phyloP scores from a whole-genome alignment of 2,797 vertebrate genomes.

The Lagocephalus sceleratus region DNA sequence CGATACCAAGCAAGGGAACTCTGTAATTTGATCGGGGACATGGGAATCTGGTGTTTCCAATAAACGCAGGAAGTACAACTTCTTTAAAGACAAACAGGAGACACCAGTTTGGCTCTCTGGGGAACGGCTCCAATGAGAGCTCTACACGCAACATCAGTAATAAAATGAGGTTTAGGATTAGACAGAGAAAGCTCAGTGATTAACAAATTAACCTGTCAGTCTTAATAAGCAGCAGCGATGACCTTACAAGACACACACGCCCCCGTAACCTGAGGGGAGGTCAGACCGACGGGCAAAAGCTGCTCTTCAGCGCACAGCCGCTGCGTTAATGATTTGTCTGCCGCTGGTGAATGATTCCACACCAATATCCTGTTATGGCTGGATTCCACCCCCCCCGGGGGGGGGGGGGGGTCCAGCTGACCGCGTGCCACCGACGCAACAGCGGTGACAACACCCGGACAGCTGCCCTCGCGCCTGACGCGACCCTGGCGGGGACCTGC shows the following conservation, averaged over 20 bases:
- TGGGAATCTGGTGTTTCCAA: slow-evolving; percentile 50
- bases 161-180: background rate
- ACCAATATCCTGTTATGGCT: slow-evolving; percentile 68
- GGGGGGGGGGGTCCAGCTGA: slow-evolving; percentile 52
- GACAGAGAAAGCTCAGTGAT: background rate
- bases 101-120: background rate
- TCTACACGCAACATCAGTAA: too few relatives aligned
- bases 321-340: slow-evolving; percentile 70
- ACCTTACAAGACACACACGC: slow-evolving; percentile 25
- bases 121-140: background rate
- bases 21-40: slow-evolving; percentile 48
- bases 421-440: slow-evolving; percentile 32
- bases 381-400: slow-evolving; percentile 39
- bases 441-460: slow-evolving; percentile 56
- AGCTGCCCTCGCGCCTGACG: slow-evolving; percentile 35
- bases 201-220: background rate
- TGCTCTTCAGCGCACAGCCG: slow-evolving; percentile 42
- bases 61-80: slow-evolving; percentile 12
- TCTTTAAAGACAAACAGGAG: slow-evolving; percentile 5
- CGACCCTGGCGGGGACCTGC: slow-evolving; percentile 50
- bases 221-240: slow-evolving; percentile 4
- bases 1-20: slow-evolving; percentile 28
- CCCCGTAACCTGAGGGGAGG: slow-evolving; percentile 40
- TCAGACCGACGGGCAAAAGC: slow-evolving; percentile 38
- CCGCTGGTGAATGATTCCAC: slow-evolving; percentile 66